These are phyloP conservation scores for Trinorchestia longiramus DNA, from an alignment of 1,140 invertebrate species.

Conservation along the genomic window DNA sequence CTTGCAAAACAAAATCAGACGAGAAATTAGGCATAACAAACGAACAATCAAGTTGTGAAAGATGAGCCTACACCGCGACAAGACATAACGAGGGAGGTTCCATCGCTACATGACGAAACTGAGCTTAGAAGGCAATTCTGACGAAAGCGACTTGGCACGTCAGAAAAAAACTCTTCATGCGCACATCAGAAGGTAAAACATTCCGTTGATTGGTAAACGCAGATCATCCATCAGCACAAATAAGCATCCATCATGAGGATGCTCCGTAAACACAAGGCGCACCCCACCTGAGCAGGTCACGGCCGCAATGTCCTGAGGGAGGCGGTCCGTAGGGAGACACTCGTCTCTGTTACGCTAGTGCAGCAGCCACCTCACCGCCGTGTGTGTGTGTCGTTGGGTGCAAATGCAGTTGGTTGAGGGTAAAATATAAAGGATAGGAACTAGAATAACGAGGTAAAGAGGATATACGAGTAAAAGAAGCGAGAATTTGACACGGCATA, in stretches of 20 bases:
- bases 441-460: background rate
- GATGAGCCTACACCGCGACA: background rate
- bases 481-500: no score
- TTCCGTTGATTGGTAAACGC: background rate
- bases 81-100: background rate
- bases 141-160: no score
- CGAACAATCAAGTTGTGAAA: background rate
- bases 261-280: background rate
- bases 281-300: conserved; percentile 15
- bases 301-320: conserved; percentile 3
- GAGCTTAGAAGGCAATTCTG: background rate
- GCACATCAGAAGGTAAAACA: background rate
- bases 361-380: background rate
- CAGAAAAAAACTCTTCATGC: no score
- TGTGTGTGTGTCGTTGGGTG: background rate
- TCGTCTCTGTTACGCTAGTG: conserved; percentile 1
- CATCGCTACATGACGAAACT: background rate
- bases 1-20: background rate
- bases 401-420: background rate
- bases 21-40: background rate
- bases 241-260: conserved; percentile 20
- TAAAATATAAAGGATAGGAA: background rate
- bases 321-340: conserved; percentile 18
- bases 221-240: background rate
- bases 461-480: no score